These are phyloP conservation scores for Pipistrellus pygmaeus DNA, from an alignment of 2,797 vertebrate genomes.

Conservation along the genomic window DNA sequence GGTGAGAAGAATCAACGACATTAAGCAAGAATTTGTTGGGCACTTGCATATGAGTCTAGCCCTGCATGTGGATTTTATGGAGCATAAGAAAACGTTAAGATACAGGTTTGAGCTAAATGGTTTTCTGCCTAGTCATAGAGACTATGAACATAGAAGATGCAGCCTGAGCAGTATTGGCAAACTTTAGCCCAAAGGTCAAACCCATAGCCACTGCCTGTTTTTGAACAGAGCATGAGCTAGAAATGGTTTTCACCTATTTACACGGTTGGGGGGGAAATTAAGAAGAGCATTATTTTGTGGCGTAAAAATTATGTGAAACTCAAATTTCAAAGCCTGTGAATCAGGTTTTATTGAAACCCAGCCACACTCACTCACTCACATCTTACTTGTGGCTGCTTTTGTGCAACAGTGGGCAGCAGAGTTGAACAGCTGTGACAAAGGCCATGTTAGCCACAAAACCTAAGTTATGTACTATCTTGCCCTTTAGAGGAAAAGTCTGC, in stretches of 20 bases:
- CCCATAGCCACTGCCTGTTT: neutral
- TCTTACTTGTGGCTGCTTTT: neutral
- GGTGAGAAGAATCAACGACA: neutral
- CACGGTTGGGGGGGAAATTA: neutral
- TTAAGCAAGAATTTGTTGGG: neutral
- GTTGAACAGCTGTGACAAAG: constrained; percentile 40
- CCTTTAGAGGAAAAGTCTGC: neutral
- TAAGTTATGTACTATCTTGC: neutral
- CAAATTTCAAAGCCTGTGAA: neutral
- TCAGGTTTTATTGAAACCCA: neutral
- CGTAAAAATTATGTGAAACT: neutral
- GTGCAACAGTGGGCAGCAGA: neutral
- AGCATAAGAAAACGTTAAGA: neutral
- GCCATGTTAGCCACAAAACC: neutral
- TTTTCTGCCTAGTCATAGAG: neutral
- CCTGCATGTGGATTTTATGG: neutral
- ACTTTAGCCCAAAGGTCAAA: neutral
- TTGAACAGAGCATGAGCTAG: neutral
- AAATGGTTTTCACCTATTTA: constrained; percentile 8
- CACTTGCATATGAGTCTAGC: neutral
- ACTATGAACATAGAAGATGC: neutral
- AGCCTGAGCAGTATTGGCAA: accelerated
- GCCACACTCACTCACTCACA: neutral
- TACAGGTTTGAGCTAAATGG: neutral
- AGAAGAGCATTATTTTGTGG: neutral